Evolutionary conservation across 2,797 vertebrate species (phyloP), one percentile per base, ranked within the genome.

Genomic region (Zenarchopterus dispar): DNA sequence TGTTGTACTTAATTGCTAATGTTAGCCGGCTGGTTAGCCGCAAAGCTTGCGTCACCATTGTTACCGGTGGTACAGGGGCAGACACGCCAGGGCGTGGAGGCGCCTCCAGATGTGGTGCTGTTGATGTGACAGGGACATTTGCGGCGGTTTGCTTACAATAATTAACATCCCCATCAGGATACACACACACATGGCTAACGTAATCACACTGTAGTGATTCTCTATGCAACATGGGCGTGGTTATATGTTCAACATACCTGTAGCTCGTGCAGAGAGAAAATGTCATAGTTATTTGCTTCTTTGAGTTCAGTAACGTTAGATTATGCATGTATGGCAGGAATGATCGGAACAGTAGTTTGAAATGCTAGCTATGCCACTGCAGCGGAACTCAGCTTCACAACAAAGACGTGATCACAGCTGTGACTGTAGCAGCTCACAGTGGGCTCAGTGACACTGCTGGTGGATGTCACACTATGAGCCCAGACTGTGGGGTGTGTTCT

Each of bases 21-120:
- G 73, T 62, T 90, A 90, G 84, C 85, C 66, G 58, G 74, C 71
- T 72, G 80, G 75, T 87, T 86, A 85, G 87, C 88, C 67, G 75
- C 78, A 75, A 59, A 72, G 60, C 82, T 90, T 90, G 91, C 89
- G 87, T 91, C 91, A 92, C 83, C 87, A 85, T 91, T 91, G 89
- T 91, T 89, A 53, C 80, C 84, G 65, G 79, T 51, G 73, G 42
- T 53, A 53, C 56, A 56, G 71, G 62, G 51, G 56, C 60, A 41
- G 66, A 60, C 56, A 50, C 62, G 33, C 19, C 52, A 44, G 85
- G 87, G 81, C 77, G 79, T 79, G 84, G 70, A 81, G 60, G 50
- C 19, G 8, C 31, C 47, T 71, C 62, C 80, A 82, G 65, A 76
- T 74, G 78, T 78, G 52, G 49, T 45, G 70, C 54, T 53, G 51